Conservation (phyloP, 1,140 invertebrate species). For the Rhopalosiphum padi region DNA sequence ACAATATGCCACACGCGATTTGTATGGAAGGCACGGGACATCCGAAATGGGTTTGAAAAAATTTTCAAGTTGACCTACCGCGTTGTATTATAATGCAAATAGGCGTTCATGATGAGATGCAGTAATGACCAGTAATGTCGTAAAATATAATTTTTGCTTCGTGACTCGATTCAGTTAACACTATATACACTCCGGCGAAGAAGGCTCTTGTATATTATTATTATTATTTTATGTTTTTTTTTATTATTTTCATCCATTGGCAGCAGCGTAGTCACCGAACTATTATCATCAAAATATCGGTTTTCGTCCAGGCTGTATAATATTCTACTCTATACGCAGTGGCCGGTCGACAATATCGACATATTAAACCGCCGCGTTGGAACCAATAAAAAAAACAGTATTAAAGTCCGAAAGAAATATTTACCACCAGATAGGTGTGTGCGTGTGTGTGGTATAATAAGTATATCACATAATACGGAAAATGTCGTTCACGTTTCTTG, state of each 20-base stretch:
- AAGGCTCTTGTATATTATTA: slow-evolving; percentile 1
- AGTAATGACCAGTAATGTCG: slow-evolving; percentile 18
- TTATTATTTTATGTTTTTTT: slow-evolving; percentile 11
- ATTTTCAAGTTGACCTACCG: slow-evolving; percentile 49
- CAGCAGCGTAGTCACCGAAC: neutral
- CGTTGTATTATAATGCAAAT: slow-evolving; percentile 36
- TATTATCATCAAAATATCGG: neutral
- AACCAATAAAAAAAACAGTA: neutral
- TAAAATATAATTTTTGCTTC: slow-evolving; percentile 44
- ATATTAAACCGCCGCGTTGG: neutral
- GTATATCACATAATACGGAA: neutral
- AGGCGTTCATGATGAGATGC: slow-evolving; percentile 50
- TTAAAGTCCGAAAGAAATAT: neutral
- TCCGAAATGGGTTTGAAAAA: slow-evolving; percentile 31
- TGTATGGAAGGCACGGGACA: slow-evolving; percentile 35
- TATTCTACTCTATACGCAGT: neutral
- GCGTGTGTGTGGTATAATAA: too few species aligned
- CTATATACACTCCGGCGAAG: neutral
- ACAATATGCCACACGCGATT: slow-evolving; percentile 20
- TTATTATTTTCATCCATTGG: neutral
- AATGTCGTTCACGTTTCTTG: neutral
- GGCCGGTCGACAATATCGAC: neutral
- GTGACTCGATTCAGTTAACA: slow-evolving; percentile 52
- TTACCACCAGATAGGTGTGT: neutral
- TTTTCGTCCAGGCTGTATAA: neutral